phyloP scores from a whole-genome alignment of 2,888 invertebrate genomes.

The Erebia epiphron region DNA sequence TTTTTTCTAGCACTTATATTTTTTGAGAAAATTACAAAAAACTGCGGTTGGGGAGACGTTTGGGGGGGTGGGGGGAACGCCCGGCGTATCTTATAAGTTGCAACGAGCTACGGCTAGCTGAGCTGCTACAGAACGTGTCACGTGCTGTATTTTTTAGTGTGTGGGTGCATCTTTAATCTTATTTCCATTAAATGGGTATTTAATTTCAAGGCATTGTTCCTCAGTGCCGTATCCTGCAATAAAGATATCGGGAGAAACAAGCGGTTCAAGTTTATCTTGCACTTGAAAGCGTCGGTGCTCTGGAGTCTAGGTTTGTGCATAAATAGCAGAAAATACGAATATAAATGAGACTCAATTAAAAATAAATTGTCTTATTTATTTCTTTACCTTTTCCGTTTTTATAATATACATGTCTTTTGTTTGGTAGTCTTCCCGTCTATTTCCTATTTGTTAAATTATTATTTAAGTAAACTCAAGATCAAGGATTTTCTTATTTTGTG shows the following conservation, averaged over 20 bases:
- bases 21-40: too few species aligned
- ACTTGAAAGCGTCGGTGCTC: conserved; percentile 15
- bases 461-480: too few species aligned
- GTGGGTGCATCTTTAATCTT: conserved; percentile 28
- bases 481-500: too few species aligned
- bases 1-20: too few species aligned
- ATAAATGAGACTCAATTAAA: background rate
- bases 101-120: background rate
- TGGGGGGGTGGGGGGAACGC: too few species aligned
- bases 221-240: conserved; percentile 29
- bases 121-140: background rate
- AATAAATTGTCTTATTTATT: too few species aligned
- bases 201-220: conserved; percentile 34
- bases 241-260: conserved; percentile 35
- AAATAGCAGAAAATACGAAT: background rate
- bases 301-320: background rate
- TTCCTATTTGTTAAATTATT: background rate
- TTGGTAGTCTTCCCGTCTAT: background rate
- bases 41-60: too few species aligned
- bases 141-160: background rate
- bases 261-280: conserved; percentile 32
- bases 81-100: background rate
- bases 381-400: too few species aligned
- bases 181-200: conserved; percentile 30
- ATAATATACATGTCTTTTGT: too few species aligned